These are phyloP conservation scores for Conomelus anceps DNA, from an alignment of 2,888 invertebrate genomes.

Conservation along the genomic window DNA sequence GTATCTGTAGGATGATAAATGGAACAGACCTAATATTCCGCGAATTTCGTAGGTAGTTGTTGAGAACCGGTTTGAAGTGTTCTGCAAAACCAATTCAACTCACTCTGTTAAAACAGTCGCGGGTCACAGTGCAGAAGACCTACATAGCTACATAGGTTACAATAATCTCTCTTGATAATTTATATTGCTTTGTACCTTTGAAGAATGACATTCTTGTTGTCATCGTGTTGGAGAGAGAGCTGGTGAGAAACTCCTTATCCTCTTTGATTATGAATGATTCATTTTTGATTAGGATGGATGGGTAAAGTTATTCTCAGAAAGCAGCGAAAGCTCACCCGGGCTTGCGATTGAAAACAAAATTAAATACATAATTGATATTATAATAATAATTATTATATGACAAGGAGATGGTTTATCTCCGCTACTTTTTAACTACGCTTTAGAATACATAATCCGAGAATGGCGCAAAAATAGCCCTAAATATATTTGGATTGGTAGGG, in stretches of 20 bases:
- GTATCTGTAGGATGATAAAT: not conserved
- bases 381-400: too few relatives aligned
- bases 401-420: too few relatives aligned
- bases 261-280: not conserved
- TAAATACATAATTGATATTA: too few relatives aligned
- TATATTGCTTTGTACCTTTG: not conserved
- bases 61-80: not conserved
- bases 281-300: not conserved
- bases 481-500: too few relatives aligned
- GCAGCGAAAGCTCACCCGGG: not conserved
- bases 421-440: too few relatives aligned
- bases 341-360: not conserved
- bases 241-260: not conserved
- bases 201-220: not conserved
- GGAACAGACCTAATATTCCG: not conserved
- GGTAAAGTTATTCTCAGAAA: not conserved
- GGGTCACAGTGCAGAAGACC: not conserved
- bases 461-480: too few relatives aligned
- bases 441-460: too few relatives aligned
- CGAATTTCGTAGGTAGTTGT: not conserved
- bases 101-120: not conserved
- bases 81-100: not conserved
- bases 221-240: not conserved
- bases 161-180: not conserved
- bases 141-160: not conserved